A percentile compares a stretch with the other conserved stretches of the same genome.
These are phyloP conservation scores for Nycticebus coucang DNA, from an alignment of 2,113 vertebrate genomes.

Conservation along the genomic window DNA sequence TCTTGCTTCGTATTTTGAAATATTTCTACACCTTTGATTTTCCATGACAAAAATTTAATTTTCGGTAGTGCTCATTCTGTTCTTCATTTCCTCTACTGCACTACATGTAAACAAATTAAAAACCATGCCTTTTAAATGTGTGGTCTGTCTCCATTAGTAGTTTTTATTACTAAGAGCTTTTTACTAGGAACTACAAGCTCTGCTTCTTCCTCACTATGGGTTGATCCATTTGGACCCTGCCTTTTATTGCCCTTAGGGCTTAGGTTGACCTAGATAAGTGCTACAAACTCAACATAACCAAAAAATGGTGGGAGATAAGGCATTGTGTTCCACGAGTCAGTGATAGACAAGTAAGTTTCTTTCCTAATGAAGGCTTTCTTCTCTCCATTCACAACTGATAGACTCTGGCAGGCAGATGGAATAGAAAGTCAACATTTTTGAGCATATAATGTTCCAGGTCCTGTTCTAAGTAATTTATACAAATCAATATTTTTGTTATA, in stretches of 20 bases:
- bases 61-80: not conserved
- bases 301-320: not conserved
- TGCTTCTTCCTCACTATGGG: not conserved
- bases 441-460: not conserved
- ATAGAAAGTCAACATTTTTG: not conserved
- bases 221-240: not conserved
- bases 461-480: not conserved
- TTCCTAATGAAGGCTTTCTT: not conserved
- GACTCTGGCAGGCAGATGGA: not conserved
- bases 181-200: not conserved
- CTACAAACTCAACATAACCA: not conserved
- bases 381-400: not conserved
- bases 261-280: not conserved
- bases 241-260: not conserved
- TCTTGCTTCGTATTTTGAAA: constrained; percentile 31
- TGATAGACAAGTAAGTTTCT: not conserved
- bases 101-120: not conserved
- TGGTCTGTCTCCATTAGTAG: not conserved
- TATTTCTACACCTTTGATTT: not conserved
- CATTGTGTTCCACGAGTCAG: not conserved
- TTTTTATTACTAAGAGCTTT: not conserved
- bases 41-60: not conserved
- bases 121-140: not conserved
- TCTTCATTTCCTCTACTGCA: not conserved
- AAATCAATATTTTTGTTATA: not conserved